Evolutionary conservation across 2,113 vertebrate species (phyloP).

Genomic region (Probosciger aterrimus): DNA sequence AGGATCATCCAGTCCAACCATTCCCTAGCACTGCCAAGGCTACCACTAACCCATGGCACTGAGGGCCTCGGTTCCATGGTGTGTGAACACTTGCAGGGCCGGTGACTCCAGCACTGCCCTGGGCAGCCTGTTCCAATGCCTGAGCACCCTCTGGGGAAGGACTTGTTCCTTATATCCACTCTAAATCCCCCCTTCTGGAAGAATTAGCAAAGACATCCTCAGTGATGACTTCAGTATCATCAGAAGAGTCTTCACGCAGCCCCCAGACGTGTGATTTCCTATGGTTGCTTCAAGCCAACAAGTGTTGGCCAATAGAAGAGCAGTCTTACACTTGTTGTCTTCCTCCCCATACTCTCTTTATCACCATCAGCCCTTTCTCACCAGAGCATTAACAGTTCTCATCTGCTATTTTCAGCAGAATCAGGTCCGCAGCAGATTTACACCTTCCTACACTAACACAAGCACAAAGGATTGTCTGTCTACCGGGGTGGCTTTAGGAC

Average conservation of each 20-base stretch:
- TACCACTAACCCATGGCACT: background rate
- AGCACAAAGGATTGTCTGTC: background rate
- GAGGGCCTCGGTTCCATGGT: too few species aligned
- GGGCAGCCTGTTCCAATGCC: background rate
- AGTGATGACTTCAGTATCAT: background rate
- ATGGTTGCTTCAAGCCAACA: background rate
- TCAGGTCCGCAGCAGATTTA: background rate
- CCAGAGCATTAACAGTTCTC: background rate
- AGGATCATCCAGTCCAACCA: background rate
- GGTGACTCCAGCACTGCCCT: background rate
- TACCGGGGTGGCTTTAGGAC: background rate
- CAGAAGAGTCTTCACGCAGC: background rate
- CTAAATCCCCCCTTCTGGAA: background rate
- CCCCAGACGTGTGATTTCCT: background rate
- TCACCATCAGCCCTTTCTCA: background rate
- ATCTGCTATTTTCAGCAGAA: background rate
- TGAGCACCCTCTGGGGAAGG: background rate
- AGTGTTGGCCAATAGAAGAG: background rate
- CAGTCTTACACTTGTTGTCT: background rate
- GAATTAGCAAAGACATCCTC: background rate
- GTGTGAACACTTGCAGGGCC: too few species aligned
- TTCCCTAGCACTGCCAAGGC: background rate
- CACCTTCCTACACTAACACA: background rate
- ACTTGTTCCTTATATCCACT: background rate
- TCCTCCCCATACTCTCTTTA: background rate